These are phyloP conservation scores for Glossosoma conforme DNA, from an alignment of 1,140 invertebrate genomes.

Conservation along the genomic window DNA sequence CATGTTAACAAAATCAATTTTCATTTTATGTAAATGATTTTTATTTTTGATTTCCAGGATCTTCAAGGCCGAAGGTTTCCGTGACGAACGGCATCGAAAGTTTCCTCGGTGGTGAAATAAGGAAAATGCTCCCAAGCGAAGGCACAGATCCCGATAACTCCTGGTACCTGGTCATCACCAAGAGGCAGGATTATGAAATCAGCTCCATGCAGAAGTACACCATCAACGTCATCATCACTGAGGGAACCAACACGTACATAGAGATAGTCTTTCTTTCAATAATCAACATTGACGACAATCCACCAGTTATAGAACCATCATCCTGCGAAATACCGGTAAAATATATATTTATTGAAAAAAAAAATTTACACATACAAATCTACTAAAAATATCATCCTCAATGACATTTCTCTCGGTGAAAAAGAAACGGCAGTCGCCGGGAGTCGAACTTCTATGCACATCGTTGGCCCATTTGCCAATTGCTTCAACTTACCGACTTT, in stretches of 20 bases:
- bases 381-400: too few species aligned
- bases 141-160: slow-evolving; percentile 17
- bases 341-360: slow-evolving; percentile 9
- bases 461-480: too few species aligned
- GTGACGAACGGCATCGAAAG: slow-evolving; percentile 32
- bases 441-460: not conserved
- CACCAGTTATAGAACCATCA: slow-evolving; percentile 42
- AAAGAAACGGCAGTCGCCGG: not conserved
- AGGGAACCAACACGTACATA: slow-evolving; percentile 19
- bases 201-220: slow-evolving; percentile 39
- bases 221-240: slow-evolving; percentile 36
- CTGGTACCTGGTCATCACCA: slow-evolving; percentile 41
- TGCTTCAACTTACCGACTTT: too few species aligned
- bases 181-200: slow-evolving; percentile 51
- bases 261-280: slow-evolving; percentile 38
- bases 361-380: too few species aligned
- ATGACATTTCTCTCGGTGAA: too few species aligned
- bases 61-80: slow-evolving; percentile 30
- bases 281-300: slow-evolving; percentile 51
- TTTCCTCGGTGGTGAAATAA: slow-evolving; percentile 35
- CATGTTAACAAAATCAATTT: not conserved
- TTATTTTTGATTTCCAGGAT: slow-evolving; percentile 32
- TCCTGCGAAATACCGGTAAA: slow-evolving; percentile 41
- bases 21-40: not conserved
- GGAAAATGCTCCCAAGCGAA: slow-evolving; percentile 17